These are phyloP conservation scores for human DNA, from an alignment of 2,113 vertebrate genomes.

Conservation along the genomic window DNA sequence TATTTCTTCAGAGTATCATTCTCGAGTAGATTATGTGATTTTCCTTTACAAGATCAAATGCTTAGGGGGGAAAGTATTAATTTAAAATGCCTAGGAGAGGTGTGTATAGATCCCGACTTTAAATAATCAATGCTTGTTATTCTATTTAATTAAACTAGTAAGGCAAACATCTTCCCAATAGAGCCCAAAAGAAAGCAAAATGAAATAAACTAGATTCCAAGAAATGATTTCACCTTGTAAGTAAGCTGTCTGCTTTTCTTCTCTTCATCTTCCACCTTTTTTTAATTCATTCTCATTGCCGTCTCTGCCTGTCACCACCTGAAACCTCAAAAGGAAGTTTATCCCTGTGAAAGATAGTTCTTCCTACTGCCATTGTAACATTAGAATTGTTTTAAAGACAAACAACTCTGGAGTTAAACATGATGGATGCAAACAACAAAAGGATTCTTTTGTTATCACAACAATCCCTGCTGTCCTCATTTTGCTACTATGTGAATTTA, in stretches of 20 bases:
- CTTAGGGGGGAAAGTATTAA: not conserved
- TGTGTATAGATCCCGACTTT: not conserved
- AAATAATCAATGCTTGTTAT: not conserved
- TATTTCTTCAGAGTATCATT: constrained; percentile 57
- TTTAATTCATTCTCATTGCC: not conserved
- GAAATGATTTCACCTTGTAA: not conserved
- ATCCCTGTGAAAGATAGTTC: not conserved
- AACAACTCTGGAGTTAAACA: not conserved
- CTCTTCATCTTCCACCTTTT: not conserved
- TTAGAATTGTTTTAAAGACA: not conserved
- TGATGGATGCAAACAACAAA: not conserved
- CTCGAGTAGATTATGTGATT: constrained; percentile 35
- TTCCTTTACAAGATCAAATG: constrained; percentile 62
- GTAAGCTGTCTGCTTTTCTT: accelerated
- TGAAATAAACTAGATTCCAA: not conserved
- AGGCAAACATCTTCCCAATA: not conserved
- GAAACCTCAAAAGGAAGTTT: not conserved
- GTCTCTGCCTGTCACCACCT: not conserved
- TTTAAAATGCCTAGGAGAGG: not conserved
- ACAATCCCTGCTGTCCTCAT: not conserved
- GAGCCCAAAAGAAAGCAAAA: not conserved
- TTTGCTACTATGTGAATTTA: not conserved
- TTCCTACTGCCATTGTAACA: not conserved
- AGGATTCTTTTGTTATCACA: not conserved
- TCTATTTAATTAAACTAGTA: not conserved